Conservation (phyloP, 2,113 vertebrate genomes). For the Syrmaticus mikado region DNA sequence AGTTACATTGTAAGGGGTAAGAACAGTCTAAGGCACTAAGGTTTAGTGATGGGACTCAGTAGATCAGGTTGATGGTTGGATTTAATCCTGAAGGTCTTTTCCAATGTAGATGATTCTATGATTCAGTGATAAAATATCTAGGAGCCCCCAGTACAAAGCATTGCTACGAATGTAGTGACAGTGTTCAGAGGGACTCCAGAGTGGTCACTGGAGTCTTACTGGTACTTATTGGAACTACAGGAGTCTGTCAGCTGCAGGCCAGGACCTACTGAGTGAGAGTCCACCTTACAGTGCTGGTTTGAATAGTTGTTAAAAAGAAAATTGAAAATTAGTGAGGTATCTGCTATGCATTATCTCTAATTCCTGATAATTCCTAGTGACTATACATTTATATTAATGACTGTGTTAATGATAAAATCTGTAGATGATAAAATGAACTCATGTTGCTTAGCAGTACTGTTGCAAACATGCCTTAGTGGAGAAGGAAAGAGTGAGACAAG, state of each 20-base stretch:
- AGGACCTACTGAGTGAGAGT: background rate
- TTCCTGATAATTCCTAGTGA: background rate
- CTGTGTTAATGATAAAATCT: background rate
- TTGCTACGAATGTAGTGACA: accelerated
- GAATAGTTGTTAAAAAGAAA: background rate
- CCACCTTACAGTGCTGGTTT: background rate
- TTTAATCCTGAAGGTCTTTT: background rate
- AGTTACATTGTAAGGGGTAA: background rate
- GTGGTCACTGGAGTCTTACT: background rate
- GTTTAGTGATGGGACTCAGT: background rate
- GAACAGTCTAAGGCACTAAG: background rate
- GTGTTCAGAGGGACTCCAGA: background rate
- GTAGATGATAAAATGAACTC: background rate
- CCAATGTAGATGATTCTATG: background rate
- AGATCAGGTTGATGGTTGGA: background rate
- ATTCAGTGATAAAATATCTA: background rate
- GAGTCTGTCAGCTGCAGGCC: background rate
- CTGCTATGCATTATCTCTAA: background rate
- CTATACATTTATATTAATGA: background rate
- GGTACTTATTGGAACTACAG: background rate
- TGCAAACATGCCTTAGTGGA: background rate
- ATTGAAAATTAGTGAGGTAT: background rate
- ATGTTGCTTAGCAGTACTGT: background rate
- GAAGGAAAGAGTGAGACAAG: background rate
- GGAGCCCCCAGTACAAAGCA: accelerated